Evolutionary conservation across 2,113 vertebrate species (phyloP).

Genomic region (Phylloscopus trochilus): DNA sequence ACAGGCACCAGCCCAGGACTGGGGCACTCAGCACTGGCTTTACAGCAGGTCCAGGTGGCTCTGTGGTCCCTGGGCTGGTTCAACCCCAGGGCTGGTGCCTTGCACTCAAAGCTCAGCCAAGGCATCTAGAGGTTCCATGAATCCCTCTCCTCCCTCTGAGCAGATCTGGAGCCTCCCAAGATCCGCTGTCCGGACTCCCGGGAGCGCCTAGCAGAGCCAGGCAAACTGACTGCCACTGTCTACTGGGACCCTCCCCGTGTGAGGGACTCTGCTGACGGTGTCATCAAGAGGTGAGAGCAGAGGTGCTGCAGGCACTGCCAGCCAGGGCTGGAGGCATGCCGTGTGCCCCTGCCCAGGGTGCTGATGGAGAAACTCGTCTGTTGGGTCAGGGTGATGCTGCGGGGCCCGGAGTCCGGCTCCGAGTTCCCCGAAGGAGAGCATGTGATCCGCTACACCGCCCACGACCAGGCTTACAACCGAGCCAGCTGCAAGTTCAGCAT

Average conservation of each 20-base stretch:
- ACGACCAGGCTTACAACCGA: conserved; percentile 88
- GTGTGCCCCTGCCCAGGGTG: background rate
- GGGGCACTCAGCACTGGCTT: accelerated
- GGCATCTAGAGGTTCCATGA: background rate
- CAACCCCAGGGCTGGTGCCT: accelerated
- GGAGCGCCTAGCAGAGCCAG: conserved; percentile 87
- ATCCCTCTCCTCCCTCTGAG: background rate
- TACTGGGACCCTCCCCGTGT: conserved; percentile 87
- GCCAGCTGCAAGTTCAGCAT: conserved; percentile 94
- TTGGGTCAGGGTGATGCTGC: conserved; percentile 78
- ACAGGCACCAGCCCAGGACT: accelerated
- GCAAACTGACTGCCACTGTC: conserved; percentile 84
- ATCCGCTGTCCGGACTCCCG: conserved; percentile 89
- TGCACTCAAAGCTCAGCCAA: background rate
- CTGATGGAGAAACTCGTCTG: background rate
- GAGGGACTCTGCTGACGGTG: conserved; percentile 87
- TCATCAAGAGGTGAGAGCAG: conserved; percentile 80
- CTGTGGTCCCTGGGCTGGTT: accelerated
- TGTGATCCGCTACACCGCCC: conserved; percentile 87
- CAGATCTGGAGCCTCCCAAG: conserved; percentile 92
- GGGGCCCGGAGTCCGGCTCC: conserved; percentile 82
- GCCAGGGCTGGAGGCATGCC: background rate
- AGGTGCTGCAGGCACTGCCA: accelerated
- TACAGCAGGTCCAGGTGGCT: background rate
- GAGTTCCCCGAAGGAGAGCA: conserved; percentile 86